Percentiles rank a stretch among this genome's conserved stretches.
Conservation (phyloP, 2,888 invertebrate genomes). For the Calameuta idolon region DNA sequence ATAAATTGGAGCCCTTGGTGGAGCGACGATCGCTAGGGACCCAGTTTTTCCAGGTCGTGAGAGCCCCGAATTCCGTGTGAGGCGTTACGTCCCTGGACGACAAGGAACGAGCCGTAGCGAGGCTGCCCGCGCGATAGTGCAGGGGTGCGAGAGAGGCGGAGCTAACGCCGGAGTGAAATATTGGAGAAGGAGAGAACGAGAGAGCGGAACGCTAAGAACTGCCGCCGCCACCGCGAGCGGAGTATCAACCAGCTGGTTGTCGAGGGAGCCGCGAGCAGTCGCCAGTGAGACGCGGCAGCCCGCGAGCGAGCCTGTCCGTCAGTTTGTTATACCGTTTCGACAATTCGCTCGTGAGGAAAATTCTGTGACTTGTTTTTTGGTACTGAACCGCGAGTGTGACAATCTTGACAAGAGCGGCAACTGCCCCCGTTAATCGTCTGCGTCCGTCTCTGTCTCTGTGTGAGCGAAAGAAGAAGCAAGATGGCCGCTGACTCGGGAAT, state of each 20-base stretch:
- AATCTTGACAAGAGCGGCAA: not conserved
- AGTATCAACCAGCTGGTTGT: conserved; percentile 55
- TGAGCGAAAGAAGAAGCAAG: conserved; percentile 68
- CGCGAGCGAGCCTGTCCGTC: conserved; percentile 52
- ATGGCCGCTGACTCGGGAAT: conserved; percentile 94
- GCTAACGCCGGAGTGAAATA: conserved; percentile 9
- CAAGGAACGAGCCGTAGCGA: conserved; percentile 28
- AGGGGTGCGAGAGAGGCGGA: conserved; percentile 26
- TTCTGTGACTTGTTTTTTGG: not conserved
- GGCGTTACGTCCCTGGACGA: conserved; percentile 8
- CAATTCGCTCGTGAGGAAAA: not conserved
- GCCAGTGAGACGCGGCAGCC: conserved; percentile 64
- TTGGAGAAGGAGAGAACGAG: conserved; percentile 11
- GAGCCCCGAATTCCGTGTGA: not conserved
- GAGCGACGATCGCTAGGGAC: not conserved
- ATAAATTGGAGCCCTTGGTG: not conserved
- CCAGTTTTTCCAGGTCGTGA: not conserved
- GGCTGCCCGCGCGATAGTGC: conserved; percentile 23
- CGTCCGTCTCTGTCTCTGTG: conserved; percentile 31
- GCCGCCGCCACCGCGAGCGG: conserved; percentile 17
- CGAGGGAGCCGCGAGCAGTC: conserved; percentile 59
- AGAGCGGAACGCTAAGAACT: conserved; percentile 16
- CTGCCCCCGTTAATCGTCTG: conserved; percentile 34
- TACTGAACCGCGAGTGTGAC: not conserved
- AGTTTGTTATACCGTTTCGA: conserved; percentile 2